phyloP scores from a whole-genome alignment of 1,140 invertebrate species.

The Nephila pilipes region DNA sequence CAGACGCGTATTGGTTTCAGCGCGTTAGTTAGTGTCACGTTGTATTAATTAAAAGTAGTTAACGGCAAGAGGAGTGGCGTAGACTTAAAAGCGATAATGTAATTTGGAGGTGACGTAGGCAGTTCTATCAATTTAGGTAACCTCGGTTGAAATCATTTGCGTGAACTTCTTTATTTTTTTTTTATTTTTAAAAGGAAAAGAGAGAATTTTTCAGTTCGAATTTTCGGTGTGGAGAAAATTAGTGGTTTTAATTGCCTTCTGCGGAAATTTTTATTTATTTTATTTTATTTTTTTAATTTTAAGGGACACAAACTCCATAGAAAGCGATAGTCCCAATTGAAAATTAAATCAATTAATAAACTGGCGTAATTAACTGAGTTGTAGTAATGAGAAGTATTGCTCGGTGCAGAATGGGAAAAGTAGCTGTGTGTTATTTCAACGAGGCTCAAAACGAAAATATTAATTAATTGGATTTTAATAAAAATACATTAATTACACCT shows the following conservation, averaged over 20 bases:
- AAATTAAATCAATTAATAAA: conserved; percentile 21
- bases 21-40: conserved; percentile 45
- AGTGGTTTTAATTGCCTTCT: background rate
- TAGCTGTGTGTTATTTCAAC: background rate
- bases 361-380: background rate
- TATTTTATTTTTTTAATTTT: too few relatives aligned
- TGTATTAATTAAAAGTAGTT: conserved; percentile 71
- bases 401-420: background rate
- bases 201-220: background rate
- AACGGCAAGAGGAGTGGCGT: background rate
- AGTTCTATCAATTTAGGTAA: conserved; percentile 23
- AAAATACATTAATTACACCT: too few relatives aligned
- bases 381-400: background rate
- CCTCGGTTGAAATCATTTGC: background rate
- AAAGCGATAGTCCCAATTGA: background rate
- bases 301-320: background rate
- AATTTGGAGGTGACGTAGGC: conserved; percentile 15
- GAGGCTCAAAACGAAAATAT: background rate
- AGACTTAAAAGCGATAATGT: conserved; percentile 41
- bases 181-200: background rate
- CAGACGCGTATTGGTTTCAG: conserved; percentile 64
- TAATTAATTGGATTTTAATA: too few relatives aligned
- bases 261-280: background rate
- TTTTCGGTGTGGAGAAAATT: background rate
- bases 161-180: background rate